Percentiles rank a stretch among this genome's conserved stretches.
Evolutionary conservation across 2,888 invertebrate genomes (phyloP).

Genomic region (Hydriomena furcata): DNA sequence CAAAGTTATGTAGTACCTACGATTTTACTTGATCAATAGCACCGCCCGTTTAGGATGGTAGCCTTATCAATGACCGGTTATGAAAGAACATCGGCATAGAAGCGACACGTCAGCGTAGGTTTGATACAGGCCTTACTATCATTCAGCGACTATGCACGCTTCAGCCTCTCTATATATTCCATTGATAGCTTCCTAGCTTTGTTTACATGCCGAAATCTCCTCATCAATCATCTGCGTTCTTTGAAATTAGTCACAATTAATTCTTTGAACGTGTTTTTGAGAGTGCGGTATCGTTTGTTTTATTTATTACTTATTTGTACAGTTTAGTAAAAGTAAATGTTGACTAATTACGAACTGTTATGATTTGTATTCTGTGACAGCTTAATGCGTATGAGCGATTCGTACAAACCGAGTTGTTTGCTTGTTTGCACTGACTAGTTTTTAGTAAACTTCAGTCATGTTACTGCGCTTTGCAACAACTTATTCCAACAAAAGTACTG

Average conservation of each 20-base stretch:
- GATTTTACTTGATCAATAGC: too few relatives aligned
- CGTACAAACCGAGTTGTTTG: conserved; percentile 26
- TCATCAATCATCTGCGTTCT: conserved; percentile 44
- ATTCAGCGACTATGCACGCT: conserved; percentile 20
- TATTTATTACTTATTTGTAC: conserved; percentile 30
- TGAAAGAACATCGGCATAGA: too few relatives aligned
- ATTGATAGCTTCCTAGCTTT: conserved; percentile 30
- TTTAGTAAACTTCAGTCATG: conserved; percentile 2
- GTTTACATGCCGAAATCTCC: conserved; percentile 33
- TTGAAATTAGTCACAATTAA: conserved; percentile 41
- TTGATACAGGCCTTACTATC: not conserved
- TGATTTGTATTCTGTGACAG: conserved; percentile 25
- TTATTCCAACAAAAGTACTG: not conserved
- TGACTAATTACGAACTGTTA: conserved; percentile 30
- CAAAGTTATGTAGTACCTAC: too few relatives aligned
- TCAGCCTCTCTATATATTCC: conserved; percentile 16
- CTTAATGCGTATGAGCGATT: conserved; percentile 28
- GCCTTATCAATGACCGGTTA: too few relatives aligned
- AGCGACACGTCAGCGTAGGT: not conserved
- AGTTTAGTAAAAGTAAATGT: conserved; percentile 28
- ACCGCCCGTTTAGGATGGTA: too few relatives aligned
- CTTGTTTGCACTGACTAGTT: conserved; percentile 24
- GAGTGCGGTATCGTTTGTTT: conserved; percentile 33
- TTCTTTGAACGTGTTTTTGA: conserved; percentile 45
- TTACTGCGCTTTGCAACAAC: not conserved